Evolutionary conservation across 2,797 vertebrate genomes (phyloP).

Genomic region (Xenopus petersii): DNA sequence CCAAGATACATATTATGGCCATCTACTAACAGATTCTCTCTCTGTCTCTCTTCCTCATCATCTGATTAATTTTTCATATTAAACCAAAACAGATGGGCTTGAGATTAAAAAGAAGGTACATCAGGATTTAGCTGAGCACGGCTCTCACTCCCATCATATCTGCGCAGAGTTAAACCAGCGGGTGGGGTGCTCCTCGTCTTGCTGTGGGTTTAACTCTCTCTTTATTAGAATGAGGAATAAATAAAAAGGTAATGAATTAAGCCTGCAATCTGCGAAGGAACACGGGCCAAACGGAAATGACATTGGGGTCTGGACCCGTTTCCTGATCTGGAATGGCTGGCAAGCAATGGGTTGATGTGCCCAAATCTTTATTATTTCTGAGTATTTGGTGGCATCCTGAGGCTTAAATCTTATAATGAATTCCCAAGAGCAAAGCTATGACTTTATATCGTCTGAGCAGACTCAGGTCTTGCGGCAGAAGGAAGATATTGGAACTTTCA

Average conservation of each 20-base stretch:
- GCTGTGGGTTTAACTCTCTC: conserved; percentile 4
- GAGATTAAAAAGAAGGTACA: conserved; percentile 52
- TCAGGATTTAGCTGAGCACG: conserved; percentile 43
- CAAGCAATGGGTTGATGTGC: conserved; percentile 24
- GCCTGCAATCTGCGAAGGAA: background rate
- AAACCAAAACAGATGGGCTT: conserved; percentile 59
- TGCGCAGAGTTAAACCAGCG: conserved; percentile 35
- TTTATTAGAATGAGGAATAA: background rate
- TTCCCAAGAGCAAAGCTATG: conserved; percentile 33
- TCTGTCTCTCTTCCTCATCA: conserved; percentile 53
- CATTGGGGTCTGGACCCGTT: background rate
- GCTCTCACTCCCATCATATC: conserved; percentile 30
- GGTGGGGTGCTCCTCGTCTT: conserved; percentile 13
- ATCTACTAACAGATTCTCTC: conserved; percentile 12
- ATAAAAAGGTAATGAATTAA: background rate
- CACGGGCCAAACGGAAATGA: too few species aligned
- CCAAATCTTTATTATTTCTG: conserved; percentile 35
- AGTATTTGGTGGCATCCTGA: conserved; percentile 28
- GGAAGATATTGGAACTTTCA: background rate
- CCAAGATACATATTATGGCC: conserved; percentile 2
- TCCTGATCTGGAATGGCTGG: background rate
- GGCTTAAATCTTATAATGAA: conserved; percentile 44
- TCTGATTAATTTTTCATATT: conserved; percentile 53
- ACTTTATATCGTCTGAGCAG: conserved; percentile 25
- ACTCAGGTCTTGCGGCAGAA: conserved; percentile 17